Evolutionary conservation across 2,113 vertebrate genomes (phyloP).

Genomic region (Phalacrocorax pelagicus): DNA sequence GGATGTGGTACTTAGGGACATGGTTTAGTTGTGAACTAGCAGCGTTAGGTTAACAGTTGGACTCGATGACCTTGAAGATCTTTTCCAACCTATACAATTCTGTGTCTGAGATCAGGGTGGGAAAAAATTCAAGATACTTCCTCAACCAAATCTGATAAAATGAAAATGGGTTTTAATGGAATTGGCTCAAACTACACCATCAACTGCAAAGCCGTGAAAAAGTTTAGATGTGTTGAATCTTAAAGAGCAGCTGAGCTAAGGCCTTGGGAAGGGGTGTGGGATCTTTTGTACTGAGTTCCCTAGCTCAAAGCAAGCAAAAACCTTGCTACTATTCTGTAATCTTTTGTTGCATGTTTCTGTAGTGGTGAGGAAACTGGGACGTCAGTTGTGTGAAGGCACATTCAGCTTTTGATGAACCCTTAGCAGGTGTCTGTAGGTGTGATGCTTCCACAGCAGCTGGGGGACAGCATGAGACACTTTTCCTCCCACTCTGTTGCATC

Average conservation of each 20-base stretch:
- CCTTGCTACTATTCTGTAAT: neutral
- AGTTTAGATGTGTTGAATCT: fast-evolving
- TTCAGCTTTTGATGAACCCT: neutral
- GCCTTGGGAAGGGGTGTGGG: neutral
- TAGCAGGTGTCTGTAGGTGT: neutral
- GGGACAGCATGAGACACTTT: neutral
- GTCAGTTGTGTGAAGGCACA: neutral
- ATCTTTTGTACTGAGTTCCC: neutral
- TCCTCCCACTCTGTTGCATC: neutral
- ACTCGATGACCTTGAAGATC: no score
- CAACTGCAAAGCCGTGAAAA: neutral
- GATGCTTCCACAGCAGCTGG: neutral
- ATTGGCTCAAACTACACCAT: neutral
- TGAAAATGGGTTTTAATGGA: neutral
- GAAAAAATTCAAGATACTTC: neutral
- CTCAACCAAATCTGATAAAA: neutral
- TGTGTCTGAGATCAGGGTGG: neutral
- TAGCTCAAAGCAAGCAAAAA: neutral
- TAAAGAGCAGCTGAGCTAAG: neutral
- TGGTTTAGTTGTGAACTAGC: no score
- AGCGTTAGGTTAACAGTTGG: no score
- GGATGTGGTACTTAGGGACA: no score
- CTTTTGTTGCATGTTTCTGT: neutral
- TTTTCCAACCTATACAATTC: no score
- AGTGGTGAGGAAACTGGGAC: neutral